phyloP scores from a whole-genome alignment of 2,797 vertebrate species.

The Peromyscus eremicus region DNA sequence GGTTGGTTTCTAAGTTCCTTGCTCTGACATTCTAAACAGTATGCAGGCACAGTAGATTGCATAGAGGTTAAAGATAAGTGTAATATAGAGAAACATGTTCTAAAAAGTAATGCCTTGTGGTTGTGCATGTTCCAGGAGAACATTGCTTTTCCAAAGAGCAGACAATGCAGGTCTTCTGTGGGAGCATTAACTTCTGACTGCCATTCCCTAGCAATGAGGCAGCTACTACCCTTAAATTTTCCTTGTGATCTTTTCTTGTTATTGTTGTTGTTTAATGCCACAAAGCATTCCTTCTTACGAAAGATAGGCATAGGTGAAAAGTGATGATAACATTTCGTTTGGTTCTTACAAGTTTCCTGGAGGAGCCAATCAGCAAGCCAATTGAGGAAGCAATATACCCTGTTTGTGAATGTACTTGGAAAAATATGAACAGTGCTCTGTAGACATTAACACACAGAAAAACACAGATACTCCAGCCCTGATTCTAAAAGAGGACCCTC shows the following conservation, averaged over 20 bases:
- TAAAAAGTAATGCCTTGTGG: background rate
- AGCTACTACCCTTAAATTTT: background rate
- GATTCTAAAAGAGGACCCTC: background rate
- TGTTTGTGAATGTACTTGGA: background rate
- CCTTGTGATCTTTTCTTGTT: background rate
- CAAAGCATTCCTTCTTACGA: background rate
- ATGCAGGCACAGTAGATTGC: background rate
- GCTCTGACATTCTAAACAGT: background rate
- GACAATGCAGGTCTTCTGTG: background rate
- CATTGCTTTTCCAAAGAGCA: background rate
- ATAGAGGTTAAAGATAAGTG: background rate
- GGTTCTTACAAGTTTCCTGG: background rate
- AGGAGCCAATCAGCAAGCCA: background rate
- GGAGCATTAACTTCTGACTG: background rate
- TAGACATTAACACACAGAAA: background rate
- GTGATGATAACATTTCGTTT: background rate
- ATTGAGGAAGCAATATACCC: background rate
- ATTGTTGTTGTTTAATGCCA: background rate
- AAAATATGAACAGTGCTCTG: background rate
- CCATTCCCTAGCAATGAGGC: background rate
- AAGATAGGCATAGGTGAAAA: background rate
- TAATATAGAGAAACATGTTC: background rate
- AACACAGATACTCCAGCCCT: background rate
- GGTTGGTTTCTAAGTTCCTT: background rate
- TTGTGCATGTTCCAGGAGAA: background rate